These are phyloP conservation scores for Actinostola sp. DNA, from an alignment of 92 coral and sea anemone species.

Conservation along the genomic window DNA sequence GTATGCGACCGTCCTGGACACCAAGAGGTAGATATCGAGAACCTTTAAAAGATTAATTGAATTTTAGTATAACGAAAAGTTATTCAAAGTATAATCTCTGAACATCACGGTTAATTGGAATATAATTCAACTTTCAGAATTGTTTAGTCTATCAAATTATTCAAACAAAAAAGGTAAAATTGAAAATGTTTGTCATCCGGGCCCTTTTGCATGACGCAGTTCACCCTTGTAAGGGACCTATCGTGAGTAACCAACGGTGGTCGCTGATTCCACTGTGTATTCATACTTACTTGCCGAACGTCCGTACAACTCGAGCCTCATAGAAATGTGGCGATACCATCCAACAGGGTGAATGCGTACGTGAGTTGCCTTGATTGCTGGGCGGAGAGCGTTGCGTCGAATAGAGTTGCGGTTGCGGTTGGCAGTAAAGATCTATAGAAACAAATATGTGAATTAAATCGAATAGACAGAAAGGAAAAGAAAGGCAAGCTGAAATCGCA, in stretches of 20 bases:
- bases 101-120: too few relatives aligned
- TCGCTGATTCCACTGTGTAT: too few relatives aligned
- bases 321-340: slow-evolving; percentile 53
- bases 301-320: slow-evolving; percentile 70
- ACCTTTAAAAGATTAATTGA: slow-evolving; percentile 26
- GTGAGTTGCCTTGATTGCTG: slow-evolving; percentile 29
- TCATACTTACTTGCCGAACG: slow-evolving; percentile 44
- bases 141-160: too few relatives aligned
- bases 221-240: too few relatives aligned
- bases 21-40: slow-evolving; percentile 79
- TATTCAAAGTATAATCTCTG: too few relatives aligned
- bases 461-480: background rate
- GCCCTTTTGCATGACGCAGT: too few relatives aligned
- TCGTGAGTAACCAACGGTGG: too few relatives aligned
- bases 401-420: slow-evolving; percentile 72
- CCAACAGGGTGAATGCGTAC: slow-evolving; percentile 47
- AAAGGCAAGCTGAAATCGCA: too few relatives aligned
- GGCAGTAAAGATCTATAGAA: slow-evolving; percentile 59
- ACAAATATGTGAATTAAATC: background rate
- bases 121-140: too few relatives aligned
- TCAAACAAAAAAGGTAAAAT: too few relatives aligned
- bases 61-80: too few relatives aligned
- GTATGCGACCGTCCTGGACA: slow-evolving; percentile 64
- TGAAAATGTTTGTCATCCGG: too few relatives aligned
- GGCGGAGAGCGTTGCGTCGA: slow-evolving; percentile 48